Conservation (phyloP, 2,888 invertebrate genomes). For the Scelioninae gen. 2 region DNA sequence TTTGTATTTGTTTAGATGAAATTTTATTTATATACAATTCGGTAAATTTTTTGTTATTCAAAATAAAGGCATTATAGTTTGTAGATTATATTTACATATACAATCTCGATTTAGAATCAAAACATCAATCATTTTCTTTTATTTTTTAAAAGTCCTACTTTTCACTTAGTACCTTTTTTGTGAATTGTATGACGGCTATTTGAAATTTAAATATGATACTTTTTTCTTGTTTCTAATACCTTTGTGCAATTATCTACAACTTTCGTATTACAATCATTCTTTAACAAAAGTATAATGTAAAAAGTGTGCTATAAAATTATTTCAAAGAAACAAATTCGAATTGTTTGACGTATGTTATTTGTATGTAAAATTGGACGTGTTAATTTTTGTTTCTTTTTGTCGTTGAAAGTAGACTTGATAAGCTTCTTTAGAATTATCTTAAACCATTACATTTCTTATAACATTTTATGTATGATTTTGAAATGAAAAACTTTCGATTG, state of each 20-base stretch:
- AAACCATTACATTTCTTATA: no score
- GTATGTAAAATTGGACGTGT: no score
- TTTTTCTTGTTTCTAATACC: conserved; percentile 8
- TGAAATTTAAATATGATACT: conserved; percentile 29
- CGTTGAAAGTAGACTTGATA: no score
- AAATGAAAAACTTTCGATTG: no score
- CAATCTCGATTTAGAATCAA: not conserved
- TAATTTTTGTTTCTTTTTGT: no score
- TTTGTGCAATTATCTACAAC: conserved; percentile 14
- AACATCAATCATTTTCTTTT: conserved; percentile 22
- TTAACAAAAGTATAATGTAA: conserved; percentile 5
- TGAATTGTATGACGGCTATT: conserved; percentile 21
- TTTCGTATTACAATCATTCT: conserved; percentile 2
- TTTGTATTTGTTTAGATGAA: no score
- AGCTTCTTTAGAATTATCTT: no score
- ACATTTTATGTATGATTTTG: no score
- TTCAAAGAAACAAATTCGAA: no score
- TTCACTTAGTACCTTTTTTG: conserved; percentile 10
- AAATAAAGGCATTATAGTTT: not conserved
- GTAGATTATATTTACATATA: not conserved
- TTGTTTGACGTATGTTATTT: no score
- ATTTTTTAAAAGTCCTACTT: conserved; percentile 32
- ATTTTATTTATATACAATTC: no score
- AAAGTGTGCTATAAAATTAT: no score
- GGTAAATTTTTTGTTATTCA: not conserved